Percentiles rank a stretch among this genome's conserved stretches.
These are phyloP conservation scores for Clitarchus hookeri DNA, from an alignment of 2,888 invertebrate species.

Conservation along the genomic window DNA sequence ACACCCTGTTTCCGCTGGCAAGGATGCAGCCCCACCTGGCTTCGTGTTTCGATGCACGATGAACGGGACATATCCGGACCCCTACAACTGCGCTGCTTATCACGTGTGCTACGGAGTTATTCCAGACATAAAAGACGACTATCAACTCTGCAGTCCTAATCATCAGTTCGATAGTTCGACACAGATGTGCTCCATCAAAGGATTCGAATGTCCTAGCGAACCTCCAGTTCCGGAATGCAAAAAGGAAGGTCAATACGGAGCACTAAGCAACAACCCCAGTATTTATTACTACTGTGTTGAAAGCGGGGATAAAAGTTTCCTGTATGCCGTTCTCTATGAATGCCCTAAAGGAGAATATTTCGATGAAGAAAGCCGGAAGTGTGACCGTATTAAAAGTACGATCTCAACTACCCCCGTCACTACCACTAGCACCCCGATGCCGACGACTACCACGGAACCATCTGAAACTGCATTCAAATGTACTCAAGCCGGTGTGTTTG, in stretches of 20 bases:
- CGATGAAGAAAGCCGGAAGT: background rate
- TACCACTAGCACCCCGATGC: background rate
- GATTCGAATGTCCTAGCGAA: background rate
- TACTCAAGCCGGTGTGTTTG: too few species aligned
- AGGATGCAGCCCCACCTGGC: background rate
- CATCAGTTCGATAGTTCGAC: background rate
- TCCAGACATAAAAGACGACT: background rate
- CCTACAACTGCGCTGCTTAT: background rate
- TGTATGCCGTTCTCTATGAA: background rate
- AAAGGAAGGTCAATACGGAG: background rate
- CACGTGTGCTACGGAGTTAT: background rate
- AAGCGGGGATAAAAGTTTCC: background rate
- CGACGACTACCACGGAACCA: background rate
- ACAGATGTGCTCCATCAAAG: background rate
- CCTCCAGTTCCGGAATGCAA: background rate
- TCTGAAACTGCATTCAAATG: too few species aligned
- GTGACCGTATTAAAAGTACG: background rate
- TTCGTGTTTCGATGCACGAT: background rate
- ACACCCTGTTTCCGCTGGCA: background rate
- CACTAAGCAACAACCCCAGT: background rate
- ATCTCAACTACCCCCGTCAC: background rate
- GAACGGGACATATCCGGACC: background rate
- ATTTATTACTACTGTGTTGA: background rate
- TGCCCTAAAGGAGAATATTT: background rate
- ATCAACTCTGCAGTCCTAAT: background rate